These are phyloP conservation scores for Chlorospingus flavigularis DNA, from an alignment of 2,797 vertebrate species.

Conservation along the genomic window DNA sequence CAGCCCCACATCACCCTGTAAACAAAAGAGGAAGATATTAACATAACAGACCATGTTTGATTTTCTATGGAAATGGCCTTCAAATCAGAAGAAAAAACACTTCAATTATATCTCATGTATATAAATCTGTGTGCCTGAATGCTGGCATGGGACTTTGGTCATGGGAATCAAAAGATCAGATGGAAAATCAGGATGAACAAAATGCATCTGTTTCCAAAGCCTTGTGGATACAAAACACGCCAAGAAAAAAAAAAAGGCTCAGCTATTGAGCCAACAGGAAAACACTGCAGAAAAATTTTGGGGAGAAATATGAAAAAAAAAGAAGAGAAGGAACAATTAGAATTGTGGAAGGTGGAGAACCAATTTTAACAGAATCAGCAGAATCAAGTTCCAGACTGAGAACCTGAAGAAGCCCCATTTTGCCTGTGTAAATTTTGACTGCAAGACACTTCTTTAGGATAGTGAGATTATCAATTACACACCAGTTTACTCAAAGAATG, in stretches of 20 bases:
- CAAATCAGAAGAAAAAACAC: not conserved
- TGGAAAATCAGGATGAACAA: not conserved
- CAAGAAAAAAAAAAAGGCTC: not conserved
- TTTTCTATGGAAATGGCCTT: not conserved
- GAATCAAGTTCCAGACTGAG: not conserved
- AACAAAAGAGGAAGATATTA: not conserved
- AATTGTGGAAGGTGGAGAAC: not conserved
- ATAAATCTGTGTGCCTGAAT: not conserved
- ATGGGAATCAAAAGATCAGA: not conserved
- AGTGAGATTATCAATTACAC: not conserved
- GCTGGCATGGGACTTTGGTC: not conserved
- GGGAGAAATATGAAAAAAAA: not conserved
- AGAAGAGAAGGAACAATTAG: not conserved
- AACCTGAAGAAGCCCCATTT: not conserved
- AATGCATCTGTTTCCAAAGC: not conserved
- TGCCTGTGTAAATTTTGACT: not conserved
- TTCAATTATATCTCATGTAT: not conserved
- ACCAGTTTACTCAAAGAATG: not conserved
- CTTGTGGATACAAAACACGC: not conserved
- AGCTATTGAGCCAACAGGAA: not conserved
- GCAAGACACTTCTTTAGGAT: not conserved
- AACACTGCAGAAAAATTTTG: not conserved
- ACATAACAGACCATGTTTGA: not conserved
- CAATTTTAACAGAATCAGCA: not conserved
- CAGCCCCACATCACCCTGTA: slow-evolving; percentile 87